phyloP scores from a whole-genome alignment of 2,797 vertebrate species.

The Lindbergichthys nudifrons region DNA sequence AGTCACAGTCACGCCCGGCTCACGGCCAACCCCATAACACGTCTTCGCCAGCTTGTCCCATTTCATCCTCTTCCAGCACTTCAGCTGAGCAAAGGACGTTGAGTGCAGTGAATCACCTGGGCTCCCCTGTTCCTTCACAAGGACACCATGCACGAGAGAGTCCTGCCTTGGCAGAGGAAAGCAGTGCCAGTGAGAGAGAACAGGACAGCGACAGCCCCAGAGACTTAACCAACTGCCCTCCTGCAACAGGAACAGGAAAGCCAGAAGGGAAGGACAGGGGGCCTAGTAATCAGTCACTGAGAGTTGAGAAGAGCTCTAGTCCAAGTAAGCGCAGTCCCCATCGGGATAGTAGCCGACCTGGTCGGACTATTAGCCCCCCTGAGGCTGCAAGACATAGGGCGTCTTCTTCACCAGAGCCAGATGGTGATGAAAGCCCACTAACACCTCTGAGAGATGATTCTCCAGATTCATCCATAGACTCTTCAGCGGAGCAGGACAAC shows the following conservation, averaged over 20 bases:
- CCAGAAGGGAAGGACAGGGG: constrained; percentile 81
- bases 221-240: constrained; percentile 80
- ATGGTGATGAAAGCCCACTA: constrained; percentile 70
- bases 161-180: constrained; percentile 76
- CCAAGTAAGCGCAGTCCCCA: constrained; percentile 84
- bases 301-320: constrained; percentile 82
- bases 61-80: constrained; percentile 66
- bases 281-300: constrained; percentile 61
- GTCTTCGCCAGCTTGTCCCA: constrained; percentile 67
- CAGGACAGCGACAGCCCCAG: constrained; percentile 75
- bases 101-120: constrained; percentile 71
- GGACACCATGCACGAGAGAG: constrained; percentile 77
- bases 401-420: constrained; percentile 72
- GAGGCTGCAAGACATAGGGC: constrained; percentile 76
- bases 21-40: constrained; percentile 72
- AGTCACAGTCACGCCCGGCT: constrained; percentile 75
- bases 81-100: constrained; percentile 78
- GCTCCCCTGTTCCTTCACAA: constrained; percentile 74
- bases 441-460: constrained; percentile 81
- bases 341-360: constrained; percentile 62
- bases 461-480: constrained; percentile 79
- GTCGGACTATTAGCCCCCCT: constrained; percentile 71
- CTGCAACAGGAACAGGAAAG: constrained; percentile 70
- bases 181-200: constrained; percentile 74
- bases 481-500: constrained; percentile 85